Base-by-base conservation (phyloP, 2,797 vertebrate genomes). In the Micromesistius poutassou region DNA sequence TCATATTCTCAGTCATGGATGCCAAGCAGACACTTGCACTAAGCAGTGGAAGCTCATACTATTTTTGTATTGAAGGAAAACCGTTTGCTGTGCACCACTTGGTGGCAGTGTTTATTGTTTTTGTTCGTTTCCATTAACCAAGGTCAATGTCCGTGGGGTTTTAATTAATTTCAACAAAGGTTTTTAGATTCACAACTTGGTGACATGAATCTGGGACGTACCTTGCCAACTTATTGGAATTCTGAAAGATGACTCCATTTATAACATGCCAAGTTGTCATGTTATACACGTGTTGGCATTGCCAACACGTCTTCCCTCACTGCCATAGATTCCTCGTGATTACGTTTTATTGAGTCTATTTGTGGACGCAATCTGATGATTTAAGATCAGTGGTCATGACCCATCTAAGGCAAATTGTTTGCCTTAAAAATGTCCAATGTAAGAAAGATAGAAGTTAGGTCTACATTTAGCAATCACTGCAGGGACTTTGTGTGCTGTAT, bases 311-410 rank as follows among this genome's bases (percentile, higher is more conserved):
- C 87, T 84, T 86, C 82, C 92, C 84, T 90, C 91, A 91, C 82
- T 92, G 86, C 93, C 91, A 93, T 89, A 88, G 85, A 93, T 92
- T 94, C 91, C 91, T 89, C 89, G 85, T 90, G 86, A 89, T 84
- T 81, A 91, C 91, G n/a, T 92, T 93, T 89, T 80, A 87, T 78
- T 73, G 77, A 33, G 73, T 30, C 85, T 91, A 91, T 91, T 87
- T 87, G 82, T 88, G 81, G 86, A 88, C 30, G 82, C 81, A 22
- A 83, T 87, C 81, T 77, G 46, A 46, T 46, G 42, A 55, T 19
- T 22, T 55, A 13, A 46, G 36, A 0, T 38, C 7, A 8, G 7
- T 46, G 42, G 42, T 4, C 33, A 82, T 68, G 80, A 76, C 71
- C 75, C 76, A 66, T 66, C 28, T 80, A 78, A 85, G 82, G 66